Conservation (phyloP, 2,797 vertebrate genomes). For the Leuciscus waleckii region DNA sequence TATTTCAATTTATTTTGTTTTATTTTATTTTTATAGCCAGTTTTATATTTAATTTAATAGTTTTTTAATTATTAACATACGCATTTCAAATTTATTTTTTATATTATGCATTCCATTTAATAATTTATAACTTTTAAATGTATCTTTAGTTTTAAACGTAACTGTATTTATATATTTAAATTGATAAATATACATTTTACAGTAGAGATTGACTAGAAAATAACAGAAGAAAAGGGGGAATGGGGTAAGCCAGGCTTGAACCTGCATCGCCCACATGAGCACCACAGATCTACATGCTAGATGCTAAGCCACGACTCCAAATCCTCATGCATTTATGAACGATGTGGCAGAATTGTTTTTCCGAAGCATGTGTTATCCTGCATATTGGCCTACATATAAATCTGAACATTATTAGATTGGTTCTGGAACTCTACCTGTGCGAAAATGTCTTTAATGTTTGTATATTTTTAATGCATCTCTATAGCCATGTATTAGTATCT, state of each 20-base stretch:
- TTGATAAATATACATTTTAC: neutral
- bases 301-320: neutral
- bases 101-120: neutral
- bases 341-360: neutral
- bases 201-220: neutral
- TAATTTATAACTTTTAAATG: neutral
- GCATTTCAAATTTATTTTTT: neutral
- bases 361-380: neutral
- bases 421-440: neutral
- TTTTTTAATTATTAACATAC: too few species aligned
- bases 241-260: neutral
- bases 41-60: neutral
- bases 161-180: neutral
- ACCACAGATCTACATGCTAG: neutral
- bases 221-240: neutral
- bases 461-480: neutral
- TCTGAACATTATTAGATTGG: neutral
- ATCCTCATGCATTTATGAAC: neutral
- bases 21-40: neutral
- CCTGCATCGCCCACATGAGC: neutral
- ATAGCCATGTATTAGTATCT: neutral
- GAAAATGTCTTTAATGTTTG: neutral
- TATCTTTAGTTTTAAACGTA: neutral
- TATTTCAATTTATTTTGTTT: neutral
- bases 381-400: neutral